These are phyloP conservation scores for Eunapius fragilis DNA, from an alignment of 37 sponge, comb jelly and placozoan genomes.

Conservation along the genomic window DNA sequence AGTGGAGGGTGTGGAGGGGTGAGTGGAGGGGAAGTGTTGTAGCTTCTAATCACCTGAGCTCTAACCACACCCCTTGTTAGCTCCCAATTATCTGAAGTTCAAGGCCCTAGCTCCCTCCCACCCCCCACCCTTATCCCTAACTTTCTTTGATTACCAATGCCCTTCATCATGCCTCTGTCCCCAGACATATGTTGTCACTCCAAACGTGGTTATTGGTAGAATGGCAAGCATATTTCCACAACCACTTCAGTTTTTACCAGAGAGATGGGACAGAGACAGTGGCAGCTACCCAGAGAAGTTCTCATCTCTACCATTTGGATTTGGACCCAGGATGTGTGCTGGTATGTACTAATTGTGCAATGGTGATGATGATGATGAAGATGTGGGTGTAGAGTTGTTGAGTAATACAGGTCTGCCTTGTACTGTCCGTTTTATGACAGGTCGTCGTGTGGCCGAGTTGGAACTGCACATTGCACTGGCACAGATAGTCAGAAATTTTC, in stretches of 20 bases:
- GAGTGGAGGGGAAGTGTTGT: no score
- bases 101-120: no score
- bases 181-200: constrained; percentile 31
- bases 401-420: no score
- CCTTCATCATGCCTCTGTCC: not conserved
- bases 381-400: no score
- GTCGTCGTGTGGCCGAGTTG: constrained; percentile 64
- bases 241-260: constrained; percentile 45
- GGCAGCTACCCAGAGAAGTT: constrained; percentile 12
- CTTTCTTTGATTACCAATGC: no score
- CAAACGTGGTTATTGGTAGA: constrained; percentile 34
- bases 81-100: no score
- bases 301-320: constrained; percentile 63
- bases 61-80: no score
- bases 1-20: no score
- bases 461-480: constrained; percentile 61
- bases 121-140: no score
- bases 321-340: constrained; percentile 68
- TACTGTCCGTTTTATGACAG: constrained; percentile 2
- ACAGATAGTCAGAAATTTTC: constrained; percentile 44
- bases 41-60: no score
- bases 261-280: constrained; percentile 51
- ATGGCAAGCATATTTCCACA: constrained; percentile 36
- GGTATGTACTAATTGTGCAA: constrained; percentile 26
- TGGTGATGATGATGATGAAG: no score